These are phyloP conservation scores for Drosophila falleni DNA, from an alignment of 2,888 invertebrate genomes.

Conservation along the genomic window DNA sequence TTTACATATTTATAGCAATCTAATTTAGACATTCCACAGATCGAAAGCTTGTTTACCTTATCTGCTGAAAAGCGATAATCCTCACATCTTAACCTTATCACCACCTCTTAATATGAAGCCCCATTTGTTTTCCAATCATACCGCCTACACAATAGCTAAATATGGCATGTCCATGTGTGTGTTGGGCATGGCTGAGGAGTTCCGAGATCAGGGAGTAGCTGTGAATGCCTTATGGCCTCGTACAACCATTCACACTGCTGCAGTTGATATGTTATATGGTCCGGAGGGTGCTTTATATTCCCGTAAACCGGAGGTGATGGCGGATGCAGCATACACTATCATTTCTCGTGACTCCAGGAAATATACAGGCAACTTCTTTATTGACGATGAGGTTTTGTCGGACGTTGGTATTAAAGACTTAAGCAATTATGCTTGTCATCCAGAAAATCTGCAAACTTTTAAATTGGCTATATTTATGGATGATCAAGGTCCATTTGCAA, in stretches of 20 bases:
- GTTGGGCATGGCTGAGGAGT: slow-evolving; percentile 97
- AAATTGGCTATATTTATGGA: slow-evolving; percentile 94
- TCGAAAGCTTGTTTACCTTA: slow-evolving; percentile 96
- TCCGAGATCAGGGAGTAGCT: slow-evolving; percentile 92
- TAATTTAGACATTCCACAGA: slow-evolving; percentile 86
- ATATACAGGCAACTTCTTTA: slow-evolving; percentile 94
- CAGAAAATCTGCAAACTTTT: slow-evolving; percentile 89
- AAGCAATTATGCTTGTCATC: slow-evolving; percentile 92
- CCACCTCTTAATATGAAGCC: slow-evolving; percentile 96
- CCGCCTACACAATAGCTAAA: slow-evolving; percentile 99
- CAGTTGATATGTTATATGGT: slow-evolving; percentile 93
- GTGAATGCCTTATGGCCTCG: slow-evolving; percentile 99
- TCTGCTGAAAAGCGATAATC: slow-evolving; percentile 93
- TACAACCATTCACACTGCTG: slow-evolving; percentile 96
- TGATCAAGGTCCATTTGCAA: slow-evolving; percentile 80
- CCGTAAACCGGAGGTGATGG: slow-evolving; percentile 84
- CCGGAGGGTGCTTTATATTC: slow-evolving; percentile 67
- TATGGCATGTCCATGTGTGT: slow-evolving; percentile 99
- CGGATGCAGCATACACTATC: slow-evolving; percentile 83
- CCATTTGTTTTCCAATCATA: slow-evolving; percentile 94
- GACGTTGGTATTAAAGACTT: slow-evolving; percentile 93
- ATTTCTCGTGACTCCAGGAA: slow-evolving; percentile 89
- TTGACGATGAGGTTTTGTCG: slow-evolving; percentile 95
- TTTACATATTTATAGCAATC: neutral
- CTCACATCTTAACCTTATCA: slow-evolving; percentile 97